Evolutionary conservation across 2,797 vertebrate genomes (phyloP).

Genomic region (Myotis findleyi): DNA sequence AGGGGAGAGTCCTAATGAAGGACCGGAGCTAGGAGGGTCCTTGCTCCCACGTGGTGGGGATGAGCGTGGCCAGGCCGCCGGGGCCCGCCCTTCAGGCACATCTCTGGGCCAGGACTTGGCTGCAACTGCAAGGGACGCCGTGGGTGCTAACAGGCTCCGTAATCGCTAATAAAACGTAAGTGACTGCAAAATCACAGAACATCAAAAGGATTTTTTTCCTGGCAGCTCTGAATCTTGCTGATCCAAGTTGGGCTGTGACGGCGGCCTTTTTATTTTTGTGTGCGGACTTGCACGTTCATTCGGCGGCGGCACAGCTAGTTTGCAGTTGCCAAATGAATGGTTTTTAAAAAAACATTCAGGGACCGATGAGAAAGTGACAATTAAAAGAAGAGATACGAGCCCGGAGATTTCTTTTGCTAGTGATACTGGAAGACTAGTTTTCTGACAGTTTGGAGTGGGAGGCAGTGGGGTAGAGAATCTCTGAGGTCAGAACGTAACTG

Average conservation of each 20-base stretch:
- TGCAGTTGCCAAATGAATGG: slow-evolving; percentile 30
- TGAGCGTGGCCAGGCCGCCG: slow-evolving; percentile 5
- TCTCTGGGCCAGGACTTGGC: slow-evolving; percentile 66
- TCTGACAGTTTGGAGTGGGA: neutral
- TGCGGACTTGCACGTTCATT: slow-evolving; percentile 50
- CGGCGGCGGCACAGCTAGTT: neutral
- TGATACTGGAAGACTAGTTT: neutral
- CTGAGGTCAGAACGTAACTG: neutral
- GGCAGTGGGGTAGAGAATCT: neutral
- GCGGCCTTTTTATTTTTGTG: slow-evolving; percentile 24
- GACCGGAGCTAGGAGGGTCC: neutral
- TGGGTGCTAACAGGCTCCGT: slow-evolving; percentile 53
- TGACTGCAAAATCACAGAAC: slow-evolving; percentile 80
- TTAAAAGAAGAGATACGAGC: slow-evolving; percentile 14
- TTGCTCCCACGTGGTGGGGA: neutral
- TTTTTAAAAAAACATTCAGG: slow-evolving; percentile 8
- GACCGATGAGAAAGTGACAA: slow-evolving; percentile 63
- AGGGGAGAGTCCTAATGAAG: slow-evolving; percentile 53
- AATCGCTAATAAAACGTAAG: slow-evolving; percentile 84
- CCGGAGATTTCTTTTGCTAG: neutral
- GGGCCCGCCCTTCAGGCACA: slow-evolving; percentile 41
- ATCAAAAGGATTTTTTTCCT: slow-evolving; percentile 71
- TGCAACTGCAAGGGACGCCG: slow-evolving; percentile 52
- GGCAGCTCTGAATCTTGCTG: slow-evolving; percentile 68
- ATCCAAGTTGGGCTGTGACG: slow-evolving; percentile 64